phyloP scores from a whole-genome alignment of 2,797 vertebrate genomes.

The Geotrypetes seraphini region DNA sequence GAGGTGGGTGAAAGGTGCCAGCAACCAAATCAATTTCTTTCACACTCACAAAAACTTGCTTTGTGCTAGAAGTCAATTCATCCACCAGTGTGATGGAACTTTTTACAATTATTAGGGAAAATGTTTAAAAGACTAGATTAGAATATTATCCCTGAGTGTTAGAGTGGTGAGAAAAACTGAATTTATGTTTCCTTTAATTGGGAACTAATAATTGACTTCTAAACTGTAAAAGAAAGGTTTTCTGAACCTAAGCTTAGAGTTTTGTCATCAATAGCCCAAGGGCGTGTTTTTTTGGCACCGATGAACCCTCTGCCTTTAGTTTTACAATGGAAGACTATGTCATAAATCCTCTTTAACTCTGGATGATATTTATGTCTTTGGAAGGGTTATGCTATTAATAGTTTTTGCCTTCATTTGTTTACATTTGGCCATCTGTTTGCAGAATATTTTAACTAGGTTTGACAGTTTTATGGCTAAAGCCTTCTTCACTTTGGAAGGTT shows the following conservation, averaged over 20 bases:
- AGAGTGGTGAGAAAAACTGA: no score
- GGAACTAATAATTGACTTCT: conserved; percentile 25
- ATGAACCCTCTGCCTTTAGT: conserved; percentile 18
- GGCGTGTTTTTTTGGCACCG: conserved; percentile 29
- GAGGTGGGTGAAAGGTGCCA: no score
- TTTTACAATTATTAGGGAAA: no score
- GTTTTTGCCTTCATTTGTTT: not conserved
- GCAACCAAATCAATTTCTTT: no score
- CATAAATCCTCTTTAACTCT: conserved; percentile 17
- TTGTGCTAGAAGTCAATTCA: no score
- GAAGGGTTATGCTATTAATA: conserved; percentile 2
- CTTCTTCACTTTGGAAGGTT: not conserved
- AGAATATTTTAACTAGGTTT: not conserved
- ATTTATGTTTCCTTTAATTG: conserved; percentile 23
- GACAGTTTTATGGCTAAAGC: no score
- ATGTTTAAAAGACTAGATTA: no score
- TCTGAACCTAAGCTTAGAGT: conserved; percentile 14
- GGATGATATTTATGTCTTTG: conserved; percentile 20
- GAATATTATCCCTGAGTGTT: no score
- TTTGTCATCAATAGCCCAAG: conserved; percentile 28
- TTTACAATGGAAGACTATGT: conserved; percentile 24
- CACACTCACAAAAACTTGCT: no score
- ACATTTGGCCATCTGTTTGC: not conserved
- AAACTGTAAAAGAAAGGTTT: no score
- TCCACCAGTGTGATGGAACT: no score